These are phyloP conservation scores for Ophioderma brevispina DNA, from an alignment of 35 echinoderm and acorn worm species.

Conservation along the genomic window DNA sequence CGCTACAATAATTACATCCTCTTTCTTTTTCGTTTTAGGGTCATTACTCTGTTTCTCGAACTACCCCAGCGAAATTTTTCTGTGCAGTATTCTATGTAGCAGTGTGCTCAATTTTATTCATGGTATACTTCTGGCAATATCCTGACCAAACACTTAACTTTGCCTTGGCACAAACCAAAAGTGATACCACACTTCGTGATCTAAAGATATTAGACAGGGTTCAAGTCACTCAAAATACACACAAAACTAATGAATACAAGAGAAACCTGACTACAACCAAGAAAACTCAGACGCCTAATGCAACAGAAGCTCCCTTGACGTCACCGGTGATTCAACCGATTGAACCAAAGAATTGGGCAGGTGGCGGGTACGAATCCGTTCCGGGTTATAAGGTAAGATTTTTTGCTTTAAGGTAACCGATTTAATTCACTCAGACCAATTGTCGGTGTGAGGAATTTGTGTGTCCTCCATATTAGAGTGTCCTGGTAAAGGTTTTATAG, in stretches of 20 bases:
- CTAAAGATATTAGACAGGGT: background rate
- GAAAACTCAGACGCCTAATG: background rate
- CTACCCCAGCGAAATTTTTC: background rate
- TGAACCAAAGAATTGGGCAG: background rate
- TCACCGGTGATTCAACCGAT: background rate
- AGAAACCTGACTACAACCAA: background rate
- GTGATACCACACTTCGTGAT: background rate
- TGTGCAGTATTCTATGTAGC: background rate
- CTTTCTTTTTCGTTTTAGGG: background rate
- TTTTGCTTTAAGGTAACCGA: no score
- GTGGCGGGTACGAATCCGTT: background rate
- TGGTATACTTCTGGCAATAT: background rate
- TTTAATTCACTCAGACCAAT: no score
- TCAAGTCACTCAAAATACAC: background rate
- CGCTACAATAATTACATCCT: no score
- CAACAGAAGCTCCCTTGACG: background rate
- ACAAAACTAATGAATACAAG: background rate
- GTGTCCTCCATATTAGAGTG: no score
- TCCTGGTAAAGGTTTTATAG: no score
- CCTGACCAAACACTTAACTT: background rate
- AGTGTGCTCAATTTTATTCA: background rate
- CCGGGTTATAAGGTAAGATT: background rate
- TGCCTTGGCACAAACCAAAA: background rate
- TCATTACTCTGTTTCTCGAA: background rate
- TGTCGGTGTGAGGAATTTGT: no score